A percentile compares a stretch with the other conserved stretches of the same genome.
Conservation (phyloP, 2,797 vertebrate genomes). For the Diplodus sargus region DNA sequence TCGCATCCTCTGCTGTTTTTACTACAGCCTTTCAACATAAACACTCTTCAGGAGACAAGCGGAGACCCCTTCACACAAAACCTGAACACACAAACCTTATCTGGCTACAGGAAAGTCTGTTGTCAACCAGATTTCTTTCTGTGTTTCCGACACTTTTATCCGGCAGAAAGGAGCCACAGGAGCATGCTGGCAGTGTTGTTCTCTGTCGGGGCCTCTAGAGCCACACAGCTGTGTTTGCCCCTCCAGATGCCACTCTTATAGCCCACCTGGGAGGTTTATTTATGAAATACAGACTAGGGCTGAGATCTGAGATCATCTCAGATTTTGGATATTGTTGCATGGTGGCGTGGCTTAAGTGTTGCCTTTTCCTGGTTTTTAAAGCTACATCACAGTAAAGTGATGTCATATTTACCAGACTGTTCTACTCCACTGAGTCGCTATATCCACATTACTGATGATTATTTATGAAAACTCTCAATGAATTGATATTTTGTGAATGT, state of each 20-base stretch:
- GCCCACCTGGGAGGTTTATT: conserved; percentile 9
- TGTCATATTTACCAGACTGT: too few species aligned
- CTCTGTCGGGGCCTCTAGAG: conserved; percentile 23
- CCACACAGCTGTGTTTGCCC: conserved; percentile 24
- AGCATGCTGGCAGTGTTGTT: conserved; percentile 12
- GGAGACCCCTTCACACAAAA: conserved; percentile 32
- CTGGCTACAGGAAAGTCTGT: conserved; percentile 43
- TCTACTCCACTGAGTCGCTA: too few species aligned
- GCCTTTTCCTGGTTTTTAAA: too few species aligned
- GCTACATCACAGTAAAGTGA: too few species aligned
- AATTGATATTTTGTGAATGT: too few species aligned
- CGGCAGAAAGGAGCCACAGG: conserved; percentile 7
- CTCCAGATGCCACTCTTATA: not conserved
- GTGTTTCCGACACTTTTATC: conserved; percentile 57
- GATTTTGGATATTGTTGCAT: too few species aligned
- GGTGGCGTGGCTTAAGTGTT: too few species aligned
- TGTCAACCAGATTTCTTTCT: conserved; percentile 23
- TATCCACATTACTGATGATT: too few species aligned
- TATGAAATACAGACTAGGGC: not conserved
- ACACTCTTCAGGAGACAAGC: conserved; percentile 51
- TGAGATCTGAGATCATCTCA: too few species aligned
- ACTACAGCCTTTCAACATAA: conserved; percentile 59
- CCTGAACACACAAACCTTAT: conserved; percentile 50
- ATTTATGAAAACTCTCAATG: too few species aligned
- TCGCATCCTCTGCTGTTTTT: conserved; percentile 42